phyloP scores from a whole-genome alignment of 2,113 vertebrate genomes.

The Mesocricetus auratus region DNA sequence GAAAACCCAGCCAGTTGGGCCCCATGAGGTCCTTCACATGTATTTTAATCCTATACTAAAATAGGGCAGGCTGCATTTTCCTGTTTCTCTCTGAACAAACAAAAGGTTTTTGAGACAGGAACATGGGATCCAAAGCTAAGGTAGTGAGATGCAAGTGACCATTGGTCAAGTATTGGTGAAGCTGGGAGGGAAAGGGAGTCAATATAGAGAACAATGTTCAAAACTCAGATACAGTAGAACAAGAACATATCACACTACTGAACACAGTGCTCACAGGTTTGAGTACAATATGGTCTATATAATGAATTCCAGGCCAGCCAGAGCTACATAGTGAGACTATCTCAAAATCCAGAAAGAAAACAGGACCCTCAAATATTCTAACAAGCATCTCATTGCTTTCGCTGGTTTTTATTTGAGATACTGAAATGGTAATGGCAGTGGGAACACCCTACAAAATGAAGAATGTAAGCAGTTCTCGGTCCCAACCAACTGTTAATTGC shows the following conservation, averaged over 20 bases:
- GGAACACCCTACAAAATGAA: constrained; percentile 22
- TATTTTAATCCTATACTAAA: constrained; percentile 80
- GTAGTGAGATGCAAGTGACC: neutral
- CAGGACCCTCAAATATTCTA: constrained; percentile 24
- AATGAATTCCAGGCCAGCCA: no score
- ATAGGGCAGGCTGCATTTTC: constrained; percentile 67
- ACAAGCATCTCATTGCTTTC: neutral
- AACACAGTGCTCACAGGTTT: neutral
- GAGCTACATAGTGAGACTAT: no score
- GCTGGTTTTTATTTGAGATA: constrained; percentile 50
- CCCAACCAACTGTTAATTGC: constrained; percentile 23
- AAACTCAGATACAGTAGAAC: constrained; percentile 32
- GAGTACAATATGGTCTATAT: neutral
- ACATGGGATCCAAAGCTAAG: constrained; percentile 31
- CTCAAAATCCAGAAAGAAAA: neutral
- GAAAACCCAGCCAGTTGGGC: constrained; percentile 70
- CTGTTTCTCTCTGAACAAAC: constrained; percentile 67
- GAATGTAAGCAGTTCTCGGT: constrained; percentile 27
- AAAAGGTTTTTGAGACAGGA: constrained; percentile 64
- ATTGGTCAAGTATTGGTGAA: constrained; percentile 28
- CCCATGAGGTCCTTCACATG: constrained; percentile 60
- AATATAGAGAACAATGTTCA: neutral
- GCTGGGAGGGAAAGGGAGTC: neutral
- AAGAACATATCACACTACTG: neutral
- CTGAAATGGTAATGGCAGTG: neutral